A percentile compares a stretch with the other conserved stretches of the same genome.
Conservation (phyloP, 2,113 vertebrate species). For the Melanostigma gelatinosum region DNA sequence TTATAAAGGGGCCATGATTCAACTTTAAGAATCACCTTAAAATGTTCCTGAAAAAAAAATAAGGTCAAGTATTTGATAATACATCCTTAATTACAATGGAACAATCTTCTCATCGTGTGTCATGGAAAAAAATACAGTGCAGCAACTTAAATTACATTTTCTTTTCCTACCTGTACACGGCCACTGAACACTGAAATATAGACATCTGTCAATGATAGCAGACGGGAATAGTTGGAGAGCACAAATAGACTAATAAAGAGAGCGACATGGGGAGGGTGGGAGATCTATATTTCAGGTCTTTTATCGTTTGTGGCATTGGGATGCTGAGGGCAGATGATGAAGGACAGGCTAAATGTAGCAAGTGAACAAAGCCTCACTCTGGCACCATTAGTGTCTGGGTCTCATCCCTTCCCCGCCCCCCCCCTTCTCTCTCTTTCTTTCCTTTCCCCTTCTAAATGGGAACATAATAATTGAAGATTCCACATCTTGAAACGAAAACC, state of each 20-base stretch:
- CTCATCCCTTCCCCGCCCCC: constrained; percentile 63
- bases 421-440: constrained; percentile 65
- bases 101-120: not conserved
- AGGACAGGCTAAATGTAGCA: constrained; percentile 82
- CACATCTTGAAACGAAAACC: constrained; percentile 87
- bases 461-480: constrained; percentile 87
- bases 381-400: constrained; percentile 78
- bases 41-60: not conserved
- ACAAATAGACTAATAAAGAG: constrained; percentile 62
- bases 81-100: constrained; percentile 18
- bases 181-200: constrained; percentile 22
- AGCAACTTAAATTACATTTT: not conserved
- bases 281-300: constrained; percentile 80
- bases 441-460: constrained; percentile 82
- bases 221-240: constrained; percentile 39
- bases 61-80: not conserved
- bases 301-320: constrained; percentile 77
- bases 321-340: constrained; percentile 78
- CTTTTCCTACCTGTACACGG: not conserved
- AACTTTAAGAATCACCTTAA: not conserved
- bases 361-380: constrained; percentile 82
- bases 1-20: not conserved
- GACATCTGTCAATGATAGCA: not conserved
- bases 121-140: not conserved
- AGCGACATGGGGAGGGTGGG: constrained; percentile 32